Percentiles rank a stretch among this genome's conserved stretches.
Conservation (phyloP, 2,113 vertebrate species). For the Megaptera novaeangliae region DNA sequence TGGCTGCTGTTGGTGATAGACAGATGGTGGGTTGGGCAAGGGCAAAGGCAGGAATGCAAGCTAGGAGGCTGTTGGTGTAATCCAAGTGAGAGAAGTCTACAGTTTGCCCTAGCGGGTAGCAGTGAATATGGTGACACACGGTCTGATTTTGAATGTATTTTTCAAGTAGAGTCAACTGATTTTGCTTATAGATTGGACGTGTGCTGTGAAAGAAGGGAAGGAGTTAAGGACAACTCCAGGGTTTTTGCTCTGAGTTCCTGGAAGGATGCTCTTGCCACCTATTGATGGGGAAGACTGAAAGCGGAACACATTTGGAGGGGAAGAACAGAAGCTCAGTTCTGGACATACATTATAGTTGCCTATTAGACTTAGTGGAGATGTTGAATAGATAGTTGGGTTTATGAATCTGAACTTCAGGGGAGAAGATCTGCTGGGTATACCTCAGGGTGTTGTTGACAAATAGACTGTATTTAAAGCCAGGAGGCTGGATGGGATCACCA, state of each 20-base stretch:
- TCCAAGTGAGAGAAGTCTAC: neutral
- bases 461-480: neutral
- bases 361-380: neutral
- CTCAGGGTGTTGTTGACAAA: neutral
- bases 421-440: neutral
- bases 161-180: neutral
- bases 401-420: neutral
- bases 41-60: neutral
- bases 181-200: neutral
- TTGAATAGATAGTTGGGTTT: neutral
- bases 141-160: neutral
- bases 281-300: neutral
- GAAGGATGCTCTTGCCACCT: neutral
- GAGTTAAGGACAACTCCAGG: neutral
- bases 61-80: neutral
- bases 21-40: neutral
- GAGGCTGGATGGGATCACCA: neutral
- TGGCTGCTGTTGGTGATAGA: neutral
- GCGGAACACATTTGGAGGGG: neutral
- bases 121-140: neutral
- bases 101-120: neutral
- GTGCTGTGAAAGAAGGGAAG: neutral
- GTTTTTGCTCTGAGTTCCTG: neutral
- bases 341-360: neutral
- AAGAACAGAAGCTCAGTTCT: neutral